Conservation (phyloP, 2,113 vertebrate species). For the Rhagologus leucostigma region DNA sequence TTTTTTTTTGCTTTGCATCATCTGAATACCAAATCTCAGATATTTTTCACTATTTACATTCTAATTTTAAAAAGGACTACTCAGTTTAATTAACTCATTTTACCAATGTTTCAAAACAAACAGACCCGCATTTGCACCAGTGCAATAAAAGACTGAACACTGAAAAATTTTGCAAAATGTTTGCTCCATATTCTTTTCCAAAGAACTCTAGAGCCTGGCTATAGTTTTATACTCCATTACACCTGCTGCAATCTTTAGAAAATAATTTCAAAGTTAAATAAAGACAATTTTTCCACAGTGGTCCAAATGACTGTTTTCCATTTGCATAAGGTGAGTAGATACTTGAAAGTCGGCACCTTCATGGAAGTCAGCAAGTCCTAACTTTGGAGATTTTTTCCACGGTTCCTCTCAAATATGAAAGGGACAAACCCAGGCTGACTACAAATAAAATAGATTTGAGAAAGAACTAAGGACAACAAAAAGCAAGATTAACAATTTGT, state of each 20-base stretch:
- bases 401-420: not conserved
- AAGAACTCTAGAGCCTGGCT: not conserved
- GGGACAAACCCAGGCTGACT: not conserved
- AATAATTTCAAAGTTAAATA: not conserved
- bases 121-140: not conserved
- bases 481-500: not conserved
- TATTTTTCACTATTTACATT: not conserved
- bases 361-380: not conserved
- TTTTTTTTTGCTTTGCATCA: not conserved
- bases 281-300: not conserved
- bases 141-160: not conserved
- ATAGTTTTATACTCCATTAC: not conserved
- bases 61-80: not conserved
- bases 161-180: not conserved
- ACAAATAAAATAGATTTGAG: not conserved
- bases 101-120: constrained; percentile 10
- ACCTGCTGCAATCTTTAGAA: not conserved
- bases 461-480: not conserved
- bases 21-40: not conserved
- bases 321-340: not conserved
- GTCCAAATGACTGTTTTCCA: not conserved
- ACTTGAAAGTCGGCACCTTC: not conserved
- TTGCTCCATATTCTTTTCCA: not conserved
- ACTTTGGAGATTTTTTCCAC: not conserved
- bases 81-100: not conserved